These are phyloP conservation scores for Solenopsis invicta DNA, from an alignment of 1,140 invertebrate genomes.

Conservation along the genomic window DNA sequence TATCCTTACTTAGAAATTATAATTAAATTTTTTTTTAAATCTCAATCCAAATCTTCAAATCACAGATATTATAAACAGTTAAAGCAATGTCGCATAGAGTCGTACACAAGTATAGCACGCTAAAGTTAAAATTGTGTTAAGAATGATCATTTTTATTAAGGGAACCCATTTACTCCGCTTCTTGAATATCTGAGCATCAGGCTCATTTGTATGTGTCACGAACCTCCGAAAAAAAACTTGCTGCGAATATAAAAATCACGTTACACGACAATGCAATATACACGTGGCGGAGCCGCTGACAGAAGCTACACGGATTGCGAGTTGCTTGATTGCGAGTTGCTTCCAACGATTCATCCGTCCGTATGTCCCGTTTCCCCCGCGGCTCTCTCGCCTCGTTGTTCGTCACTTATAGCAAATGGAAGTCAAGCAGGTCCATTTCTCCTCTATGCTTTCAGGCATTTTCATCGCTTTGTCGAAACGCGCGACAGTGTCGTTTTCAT, in stretches of 20 bases:
- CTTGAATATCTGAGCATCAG: not conserved
- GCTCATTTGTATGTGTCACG: not conserved
- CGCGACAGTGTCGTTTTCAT: slow-evolving; percentile 18
- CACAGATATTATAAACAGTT: too few relatives aligned
- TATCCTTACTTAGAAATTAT: too few relatives aligned
- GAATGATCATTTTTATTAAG: not conserved
- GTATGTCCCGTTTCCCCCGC: not conserved
- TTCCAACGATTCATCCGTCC: not conserved
- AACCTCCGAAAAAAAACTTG: not conserved
- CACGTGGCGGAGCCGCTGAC: not conserved
- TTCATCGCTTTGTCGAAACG: slow-evolving; percentile 33
- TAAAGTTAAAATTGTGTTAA: not conserved
- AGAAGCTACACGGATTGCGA: not conserved
- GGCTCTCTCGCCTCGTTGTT: slow-evolving; percentile 2
- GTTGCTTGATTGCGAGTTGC: not conserved
- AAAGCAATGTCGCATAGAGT: too few relatives aligned
- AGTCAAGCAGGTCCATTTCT: slow-evolving; percentile 39
- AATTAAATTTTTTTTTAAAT: too few relatives aligned
- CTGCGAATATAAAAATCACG: not conserved
- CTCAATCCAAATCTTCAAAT: too few relatives aligned
- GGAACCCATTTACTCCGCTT: not conserved
- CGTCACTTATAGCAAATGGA: slow-evolving; percentile 22
- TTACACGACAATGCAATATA: slow-evolving; percentile 15
- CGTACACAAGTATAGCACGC: too few relatives aligned
- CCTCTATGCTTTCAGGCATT: not conserved